phyloP scores from a whole-genome alignment of 2,888 invertebrate species.

The Watsonalla cultraria region DNA sequence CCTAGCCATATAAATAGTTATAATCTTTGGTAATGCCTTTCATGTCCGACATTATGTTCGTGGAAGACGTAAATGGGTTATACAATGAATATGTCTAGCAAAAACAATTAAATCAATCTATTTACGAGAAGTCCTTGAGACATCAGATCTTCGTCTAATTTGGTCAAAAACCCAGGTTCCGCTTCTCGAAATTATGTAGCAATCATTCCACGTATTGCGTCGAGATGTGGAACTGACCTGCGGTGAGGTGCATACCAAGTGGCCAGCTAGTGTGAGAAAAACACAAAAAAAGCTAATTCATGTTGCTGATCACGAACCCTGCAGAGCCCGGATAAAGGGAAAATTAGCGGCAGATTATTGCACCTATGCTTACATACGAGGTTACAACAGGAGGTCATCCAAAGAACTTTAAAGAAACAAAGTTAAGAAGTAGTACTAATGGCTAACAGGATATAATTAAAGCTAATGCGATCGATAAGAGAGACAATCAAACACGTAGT shows the following conservation, averaged over 20 bases:
- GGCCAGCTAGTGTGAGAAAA: constrained; percentile 50
- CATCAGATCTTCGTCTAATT: constrained; percentile 45
- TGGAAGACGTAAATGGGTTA: neutral
- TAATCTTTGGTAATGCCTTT: neutral
- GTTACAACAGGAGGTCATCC: neutral
- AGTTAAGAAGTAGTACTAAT: too few species aligned
- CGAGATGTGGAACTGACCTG: constrained; percentile 43
- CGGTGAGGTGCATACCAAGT: constrained; percentile 48
- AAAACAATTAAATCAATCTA: constrained; percentile 39
- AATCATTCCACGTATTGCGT: constrained; percentile 47
- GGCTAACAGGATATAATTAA: too few species aligned
- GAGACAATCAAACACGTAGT: too few species aligned
- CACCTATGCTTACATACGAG: constrained; percentile 1
- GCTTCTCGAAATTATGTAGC: constrained; percentile 53
- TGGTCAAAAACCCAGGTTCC: constrained; percentile 44
- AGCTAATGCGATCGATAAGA: too few species aligned
- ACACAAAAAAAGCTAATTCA: constrained; percentile 41
- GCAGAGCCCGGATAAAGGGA: constrained; percentile 21
- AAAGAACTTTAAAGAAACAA: too few species aligned
- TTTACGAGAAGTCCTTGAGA: constrained; percentile 57
- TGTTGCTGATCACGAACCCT: constrained; percentile 32
- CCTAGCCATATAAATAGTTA: neutral
- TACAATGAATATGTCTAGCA: constrained; percentile 18
- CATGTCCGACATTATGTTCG: neutral
- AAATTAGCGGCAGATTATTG: constrained; percentile 40